These are phyloP conservation scores for Astyanax mexicanus DNA, from an alignment of 2,797 vertebrate species.

Conservation along the genomic window DNA sequence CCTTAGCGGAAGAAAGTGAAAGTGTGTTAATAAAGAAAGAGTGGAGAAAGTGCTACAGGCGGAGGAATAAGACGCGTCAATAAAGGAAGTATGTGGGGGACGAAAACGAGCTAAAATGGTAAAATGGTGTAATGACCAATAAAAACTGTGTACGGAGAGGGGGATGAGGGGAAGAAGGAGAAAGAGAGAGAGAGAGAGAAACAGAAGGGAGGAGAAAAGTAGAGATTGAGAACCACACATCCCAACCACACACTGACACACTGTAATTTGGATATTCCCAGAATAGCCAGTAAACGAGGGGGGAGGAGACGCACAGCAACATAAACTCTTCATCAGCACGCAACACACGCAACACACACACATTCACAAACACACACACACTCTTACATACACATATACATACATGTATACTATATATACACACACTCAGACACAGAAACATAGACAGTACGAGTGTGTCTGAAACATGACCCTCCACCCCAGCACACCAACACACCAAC, in stretches of 20 bases:
- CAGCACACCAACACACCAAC: neutral
- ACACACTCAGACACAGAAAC: conserved; percentile 59
- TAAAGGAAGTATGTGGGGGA: conserved; percentile 4
- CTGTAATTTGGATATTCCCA: conserved; percentile 86
- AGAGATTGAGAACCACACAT: conserved; percentile 82
- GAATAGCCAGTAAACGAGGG: conserved; percentile 82
- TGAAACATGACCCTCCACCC: neutral
- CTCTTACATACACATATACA: conserved; percentile 60
- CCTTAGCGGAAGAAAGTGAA: conserved; percentile 18
- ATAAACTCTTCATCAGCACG: conserved; percentile 81
- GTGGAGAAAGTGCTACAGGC: neutral
- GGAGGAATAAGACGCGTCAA: conserved; percentile 16
- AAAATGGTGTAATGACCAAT: conserved; percentile 43
- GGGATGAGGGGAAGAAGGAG: conserved; percentile 21
- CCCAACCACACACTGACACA: conserved; percentile 81
- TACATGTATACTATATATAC: conserved; percentile 57
- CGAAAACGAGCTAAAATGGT: conserved; percentile 30
- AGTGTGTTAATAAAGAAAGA: neutral
- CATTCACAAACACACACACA: conserved; percentile 62
- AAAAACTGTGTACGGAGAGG: conserved; percentile 56
- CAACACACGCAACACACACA: conserved; percentile 71
- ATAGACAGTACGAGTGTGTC: neutral
- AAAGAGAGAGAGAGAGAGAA: conserved; percentile 44
- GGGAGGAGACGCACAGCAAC: conserved; percentile 77
- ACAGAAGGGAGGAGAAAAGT: conserved; percentile 69